Evolutionary conservation across 2,888 invertebrate genomes (phyloP), one percentile per base, ranked within the genome.

Genomic region (Lamproptera curius): DNA sequence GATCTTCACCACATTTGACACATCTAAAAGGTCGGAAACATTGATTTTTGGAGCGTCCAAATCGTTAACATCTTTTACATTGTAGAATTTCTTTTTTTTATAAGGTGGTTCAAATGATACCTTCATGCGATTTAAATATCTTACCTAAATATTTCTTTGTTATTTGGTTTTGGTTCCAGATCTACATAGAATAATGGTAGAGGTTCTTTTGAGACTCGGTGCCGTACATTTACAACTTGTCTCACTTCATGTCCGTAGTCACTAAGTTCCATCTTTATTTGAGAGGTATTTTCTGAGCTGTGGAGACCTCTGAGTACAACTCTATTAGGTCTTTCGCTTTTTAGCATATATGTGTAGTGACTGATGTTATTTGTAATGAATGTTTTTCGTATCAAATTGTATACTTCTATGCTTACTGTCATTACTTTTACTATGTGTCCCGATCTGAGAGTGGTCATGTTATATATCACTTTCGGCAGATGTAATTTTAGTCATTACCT

Each of bases 141-240:
- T 53, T 10, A 56, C 13, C 14, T 51, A 37, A 20, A 51, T 54
- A n/a, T 51, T 51, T 8, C 42, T 50, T 44, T 54, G 52, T 36
- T 56, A 54, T 41, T 63, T 61, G 43, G 48, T 2, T 46, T 46
- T 9, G 57, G 56, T 47, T 59, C 52, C 5, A 61, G 34, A 31
- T 63, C 60, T 1, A 59, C 49, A 26, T 51, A 59, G 40, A 59
- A 62, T 5, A 62, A 31, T 5, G 57, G 57, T 16, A 61, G 41
- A 0, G 54, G 51, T 31, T 55, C 46, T 34, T 58, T 56, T 31
- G 52, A 40, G 8, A 23, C 8, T 44, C 39, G 35, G 16, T 56
- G 50, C 33, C 14, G 23, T 1, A 53, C 35, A 35, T 56, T 56
- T 16, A 46, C 42, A 1, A 56, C 42, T 35, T 54, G 50, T 31